Percentiles rank a stretch among this genome's conserved stretches.
Evolutionary conservation across 2,113 vertebrate genomes (phyloP).

Genomic region (Spizaetus ornatus): DNA sequence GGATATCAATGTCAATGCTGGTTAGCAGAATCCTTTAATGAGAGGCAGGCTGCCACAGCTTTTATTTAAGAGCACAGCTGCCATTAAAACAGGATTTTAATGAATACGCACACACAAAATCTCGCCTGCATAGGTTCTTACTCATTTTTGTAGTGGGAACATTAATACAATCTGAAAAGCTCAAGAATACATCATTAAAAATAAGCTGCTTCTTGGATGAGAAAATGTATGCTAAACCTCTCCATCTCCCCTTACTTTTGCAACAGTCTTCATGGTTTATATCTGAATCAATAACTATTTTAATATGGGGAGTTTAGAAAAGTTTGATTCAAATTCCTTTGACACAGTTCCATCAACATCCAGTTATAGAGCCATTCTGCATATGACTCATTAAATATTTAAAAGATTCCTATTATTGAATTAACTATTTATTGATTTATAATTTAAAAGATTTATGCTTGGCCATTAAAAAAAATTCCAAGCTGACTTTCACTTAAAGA

Average conservation of each 20-base stretch:
- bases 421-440: constrained; percentile 99
- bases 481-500: constrained; percentile 76
- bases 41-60: neutral
- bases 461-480: constrained; percentile 78
- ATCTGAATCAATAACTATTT: constrained; percentile 44
- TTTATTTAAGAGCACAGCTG: neutral
- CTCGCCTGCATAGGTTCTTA: neutral
- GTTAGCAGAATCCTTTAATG: neutral
- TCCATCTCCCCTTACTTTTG: neutral
- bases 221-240: neutral
- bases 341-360: constrained; percentile 53
- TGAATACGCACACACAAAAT: neutral
- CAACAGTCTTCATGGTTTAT: neutral
- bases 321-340: constrained; percentile 26
- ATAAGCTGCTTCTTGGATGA: neutral
- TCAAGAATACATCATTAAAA: neutral
- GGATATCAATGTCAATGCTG: neutral
- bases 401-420: constrained; percentile 91
- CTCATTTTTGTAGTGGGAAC: neutral
- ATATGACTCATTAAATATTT: constrained; percentile 89
- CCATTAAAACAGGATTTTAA: neutral
- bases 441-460: constrained; percentile 95
- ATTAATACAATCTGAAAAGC: neutral
- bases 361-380: constrained; percentile 57
- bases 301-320: constrained; percentile 19